These are phyloP conservation scores for Malurus cyaneus DNA, from an alignment of 2,113 vertebrate species.

Conservation along the genomic window DNA sequence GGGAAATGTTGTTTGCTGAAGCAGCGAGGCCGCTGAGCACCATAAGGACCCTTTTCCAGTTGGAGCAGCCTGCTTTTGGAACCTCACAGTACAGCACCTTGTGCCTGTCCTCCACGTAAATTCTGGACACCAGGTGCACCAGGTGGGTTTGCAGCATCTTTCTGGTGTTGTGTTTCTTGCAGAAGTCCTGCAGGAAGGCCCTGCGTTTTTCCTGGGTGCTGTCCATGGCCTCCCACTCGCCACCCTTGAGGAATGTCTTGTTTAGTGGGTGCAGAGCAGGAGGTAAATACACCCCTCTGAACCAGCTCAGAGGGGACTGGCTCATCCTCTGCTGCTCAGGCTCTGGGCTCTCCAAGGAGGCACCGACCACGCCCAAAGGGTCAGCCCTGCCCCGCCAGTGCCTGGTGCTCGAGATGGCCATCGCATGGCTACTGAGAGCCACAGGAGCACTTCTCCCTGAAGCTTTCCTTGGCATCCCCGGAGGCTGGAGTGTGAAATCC, in stretches of 20 bases:
- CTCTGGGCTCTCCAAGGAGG: not conserved
- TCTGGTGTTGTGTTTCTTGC: conserved; percentile 57
- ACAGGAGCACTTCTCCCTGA: not conserved
- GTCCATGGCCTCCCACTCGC: conserved; percentile 54
- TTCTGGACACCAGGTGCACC: conserved; percentile 70
- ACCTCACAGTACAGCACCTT: conserved; percentile 80
- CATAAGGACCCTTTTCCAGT: conserved; percentile 78
- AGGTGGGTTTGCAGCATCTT: conserved; percentile 51
- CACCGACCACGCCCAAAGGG: not conserved
- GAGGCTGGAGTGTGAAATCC: conserved; percentile 23
- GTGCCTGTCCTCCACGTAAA: conserved; percentile 78
- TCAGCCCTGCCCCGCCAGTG: not conserved
- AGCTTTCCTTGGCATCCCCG: not conserved
- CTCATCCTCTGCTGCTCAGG: not conserved
- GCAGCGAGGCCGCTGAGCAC: conserved; percentile 72
- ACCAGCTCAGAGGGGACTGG: conserved; percentile 10
- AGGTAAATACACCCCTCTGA: conserved; percentile 37
- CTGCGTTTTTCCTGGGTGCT: conserved; percentile 68
- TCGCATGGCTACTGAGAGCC: not conserved
- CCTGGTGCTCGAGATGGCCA: not conserved
- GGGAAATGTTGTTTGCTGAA: conserved; percentile 73
- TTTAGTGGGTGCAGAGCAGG: conserved; percentile 40
- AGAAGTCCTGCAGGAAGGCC: conserved; percentile 71
- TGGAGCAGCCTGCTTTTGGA: conserved; percentile 78
- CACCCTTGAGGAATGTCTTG: conserved; percentile 36